Conservation (phyloP, 2,888 invertebrate species). For the Chelonus formosanus region DNA sequence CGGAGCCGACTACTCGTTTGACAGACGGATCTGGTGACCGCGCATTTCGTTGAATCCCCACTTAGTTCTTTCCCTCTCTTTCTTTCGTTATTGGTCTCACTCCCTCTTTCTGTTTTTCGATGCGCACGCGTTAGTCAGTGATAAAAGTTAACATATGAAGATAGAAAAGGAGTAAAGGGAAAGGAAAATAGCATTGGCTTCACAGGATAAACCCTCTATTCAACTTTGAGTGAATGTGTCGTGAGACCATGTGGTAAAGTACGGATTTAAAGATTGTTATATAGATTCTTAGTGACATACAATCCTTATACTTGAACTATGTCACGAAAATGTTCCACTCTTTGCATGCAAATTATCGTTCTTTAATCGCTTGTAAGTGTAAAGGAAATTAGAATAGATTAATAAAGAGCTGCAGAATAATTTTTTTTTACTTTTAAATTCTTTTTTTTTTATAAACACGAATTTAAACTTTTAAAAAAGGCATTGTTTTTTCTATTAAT, state of each 20-base stretch:
- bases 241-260: constrained; percentile 16
- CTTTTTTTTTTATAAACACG: too few relatives aligned
- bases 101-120: neutral
- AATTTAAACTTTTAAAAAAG: too few relatives aligned
- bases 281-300: constrained; percentile 13
- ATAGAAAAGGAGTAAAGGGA: neutral
- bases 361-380: neutral
- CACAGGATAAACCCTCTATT: constrained; percentile 21
- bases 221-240: constrained; percentile 5
- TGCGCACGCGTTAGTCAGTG: constrained; percentile 20
- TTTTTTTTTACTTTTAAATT: too few relatives aligned
- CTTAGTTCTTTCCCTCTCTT: constrained; percentile 11
- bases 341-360: neutral
- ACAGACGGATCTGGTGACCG: constrained; percentile 42
- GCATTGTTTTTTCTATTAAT: too few relatives aligned
- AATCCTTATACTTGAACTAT: constrained; percentile 8
- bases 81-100: neutral
- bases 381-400: too few relatives aligned
- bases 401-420: too few relatives aligned
- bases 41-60: constrained; percentile 40
- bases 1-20: constrained; percentile 47
- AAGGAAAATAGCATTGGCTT: constrained; percentile 14
- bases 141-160: neutral
- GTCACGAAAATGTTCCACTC: constrained; percentile 6
- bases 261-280: constrained; percentile 12